Conservation (phyloP, 2,113 vertebrate species). For the Delphinapterus leucas region DNA sequence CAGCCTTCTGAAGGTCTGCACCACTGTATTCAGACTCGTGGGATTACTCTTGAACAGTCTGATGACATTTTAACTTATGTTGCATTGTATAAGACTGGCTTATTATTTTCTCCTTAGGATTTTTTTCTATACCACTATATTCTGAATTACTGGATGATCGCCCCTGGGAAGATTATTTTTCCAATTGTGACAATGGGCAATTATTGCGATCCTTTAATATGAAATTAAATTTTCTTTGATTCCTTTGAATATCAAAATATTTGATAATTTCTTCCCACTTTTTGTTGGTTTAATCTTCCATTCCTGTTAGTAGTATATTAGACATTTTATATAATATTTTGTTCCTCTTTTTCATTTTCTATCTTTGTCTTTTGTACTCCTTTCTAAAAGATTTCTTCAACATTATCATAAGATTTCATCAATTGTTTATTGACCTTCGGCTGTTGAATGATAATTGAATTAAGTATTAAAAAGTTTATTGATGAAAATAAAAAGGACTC, state of each 20-base stretch:
- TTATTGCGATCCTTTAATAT: not conserved
- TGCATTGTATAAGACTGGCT: not conserved
- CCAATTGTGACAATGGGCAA: not conserved
- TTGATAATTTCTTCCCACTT: not conserved
- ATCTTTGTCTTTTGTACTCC: not conserved
- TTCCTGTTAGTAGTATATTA: not conserved
- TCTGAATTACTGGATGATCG: not conserved
- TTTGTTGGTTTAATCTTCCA: not conserved
- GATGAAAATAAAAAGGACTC: not conserved
- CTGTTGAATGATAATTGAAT: not conserved
- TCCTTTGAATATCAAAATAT: not conserved
- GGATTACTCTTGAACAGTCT: not conserved
- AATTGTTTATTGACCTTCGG: not conserved
- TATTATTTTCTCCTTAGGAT: not conserved
- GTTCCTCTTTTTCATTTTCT: not conserved
- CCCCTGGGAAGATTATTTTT: not conserved
- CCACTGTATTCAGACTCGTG: not conserved
- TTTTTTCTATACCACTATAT: not conserved
- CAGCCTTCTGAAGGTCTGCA: not conserved
- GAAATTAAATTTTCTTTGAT: not conserved
- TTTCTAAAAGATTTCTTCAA: not conserved
- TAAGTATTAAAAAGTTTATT: not conserved
- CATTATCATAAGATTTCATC: not conserved
- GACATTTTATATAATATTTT: not conserved
- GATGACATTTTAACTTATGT: not conserved